Conservation (phyloP, 2,888 invertebrate species). For the Torymus auratus region DNA sequence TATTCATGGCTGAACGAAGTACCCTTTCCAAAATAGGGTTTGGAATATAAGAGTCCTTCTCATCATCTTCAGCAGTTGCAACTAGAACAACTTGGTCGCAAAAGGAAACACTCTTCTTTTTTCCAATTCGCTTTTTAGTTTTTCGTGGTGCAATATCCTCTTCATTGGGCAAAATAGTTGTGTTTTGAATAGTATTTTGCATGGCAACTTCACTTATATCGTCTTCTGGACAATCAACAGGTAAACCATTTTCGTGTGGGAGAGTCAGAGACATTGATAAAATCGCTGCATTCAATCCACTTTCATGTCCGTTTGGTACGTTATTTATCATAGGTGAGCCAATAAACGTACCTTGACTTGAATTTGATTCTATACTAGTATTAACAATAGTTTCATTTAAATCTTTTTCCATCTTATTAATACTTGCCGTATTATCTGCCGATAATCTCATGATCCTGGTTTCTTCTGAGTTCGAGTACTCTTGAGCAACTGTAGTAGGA, state of each 20-base stretch:
- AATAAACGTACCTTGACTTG: constrained; percentile 65
- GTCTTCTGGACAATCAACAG: constrained; percentile 73
- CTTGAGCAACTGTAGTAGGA: constrained; percentile 61
- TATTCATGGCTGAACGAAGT: constrained; percentile 87
- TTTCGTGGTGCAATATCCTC: constrained; percentile 77
- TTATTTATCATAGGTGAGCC: constrained; percentile 42
- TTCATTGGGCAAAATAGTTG: constrained; percentile 72
- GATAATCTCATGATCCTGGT: constrained; percentile 59
- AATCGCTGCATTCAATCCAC: constrained; percentile 71
- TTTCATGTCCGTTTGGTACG: constrained; percentile 61
- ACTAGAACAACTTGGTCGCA: constrained; percentile 96
- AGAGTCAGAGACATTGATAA: constrained; percentile 75
- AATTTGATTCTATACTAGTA: constrained; percentile 65
- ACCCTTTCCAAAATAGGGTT: constrained; percentile 94
- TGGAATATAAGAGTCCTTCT: constrained; percentile 92
- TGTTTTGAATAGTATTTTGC: constrained; percentile 75
- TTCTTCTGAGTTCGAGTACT: constrained; percentile 60
- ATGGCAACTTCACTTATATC: constrained; percentile 75
- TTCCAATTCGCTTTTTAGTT: constrained; percentile 80
- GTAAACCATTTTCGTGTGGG: constrained; percentile 78
- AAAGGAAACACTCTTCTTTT: constrained; percentile 96
- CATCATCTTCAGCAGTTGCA: constrained; percentile 94
- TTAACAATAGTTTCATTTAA: constrained; percentile 58
- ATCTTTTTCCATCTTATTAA: constrained; percentile 55
- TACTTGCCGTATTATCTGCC: constrained; percentile 55